phyloP scores from a whole-genome alignment of 2,113 vertebrate genomes.

The Syrrhaptes paradoxus region DNA sequence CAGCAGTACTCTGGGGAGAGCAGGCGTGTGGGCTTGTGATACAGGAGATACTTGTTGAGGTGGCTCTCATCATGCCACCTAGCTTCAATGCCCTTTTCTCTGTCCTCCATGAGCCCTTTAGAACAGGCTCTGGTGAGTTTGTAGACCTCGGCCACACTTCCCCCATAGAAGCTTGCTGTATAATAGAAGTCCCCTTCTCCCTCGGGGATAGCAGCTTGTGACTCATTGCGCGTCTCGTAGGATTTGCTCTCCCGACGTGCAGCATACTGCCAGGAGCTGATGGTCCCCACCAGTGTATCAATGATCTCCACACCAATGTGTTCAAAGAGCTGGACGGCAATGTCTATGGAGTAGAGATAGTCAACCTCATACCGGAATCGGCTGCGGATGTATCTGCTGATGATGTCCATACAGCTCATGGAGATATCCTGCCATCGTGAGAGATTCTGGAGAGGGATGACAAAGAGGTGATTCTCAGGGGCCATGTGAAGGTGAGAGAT shows the following conservation, averaged over 20 bases:
- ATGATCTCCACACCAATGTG: slow-evolving; percentile 76
- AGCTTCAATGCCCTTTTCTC: slow-evolving; percentile 57
- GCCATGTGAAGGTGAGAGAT: slow-evolving; percentile 62
- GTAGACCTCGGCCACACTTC: slow-evolving; percentile 66
- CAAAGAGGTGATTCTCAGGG: slow-evolving; percentile 51
- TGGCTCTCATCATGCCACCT: slow-evolving; percentile 78
- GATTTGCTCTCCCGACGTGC: slow-evolving; percentile 45
- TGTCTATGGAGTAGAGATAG: slow-evolving; percentile 77
- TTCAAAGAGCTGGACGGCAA: slow-evolving; percentile 76
- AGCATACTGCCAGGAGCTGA: slow-evolving; percentile 73
- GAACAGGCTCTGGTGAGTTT: slow-evolving; percentile 67
- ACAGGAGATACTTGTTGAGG: slow-evolving; percentile 78
- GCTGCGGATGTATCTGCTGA: slow-evolving; percentile 59
- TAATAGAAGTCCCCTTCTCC: slow-evolving; percentile 77
- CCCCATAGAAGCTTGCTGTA: slow-evolving; percentile 78
- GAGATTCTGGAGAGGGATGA: slow-evolving; percentile 68
- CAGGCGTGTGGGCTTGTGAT: slow-evolving; percentile 72
- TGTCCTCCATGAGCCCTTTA: slow-evolving; percentile 73
- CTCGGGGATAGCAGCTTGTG: slow-evolving; percentile 63
- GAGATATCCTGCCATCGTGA: slow-evolving; percentile 72
- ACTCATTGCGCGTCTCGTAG: slow-evolving; percentile 65
- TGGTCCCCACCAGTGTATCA: slow-evolving; percentile 70
- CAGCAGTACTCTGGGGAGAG: slow-evolving; percentile 82
- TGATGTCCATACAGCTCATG: slow-evolving; percentile 64
- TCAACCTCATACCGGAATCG: slow-evolving; percentile 58